Evolutionary conservation across 1,140 invertebrate genomes (phyloP), one percentile per base, ranked within the genome.

Genomic region (Pemphigus obesinymphae): DNA sequence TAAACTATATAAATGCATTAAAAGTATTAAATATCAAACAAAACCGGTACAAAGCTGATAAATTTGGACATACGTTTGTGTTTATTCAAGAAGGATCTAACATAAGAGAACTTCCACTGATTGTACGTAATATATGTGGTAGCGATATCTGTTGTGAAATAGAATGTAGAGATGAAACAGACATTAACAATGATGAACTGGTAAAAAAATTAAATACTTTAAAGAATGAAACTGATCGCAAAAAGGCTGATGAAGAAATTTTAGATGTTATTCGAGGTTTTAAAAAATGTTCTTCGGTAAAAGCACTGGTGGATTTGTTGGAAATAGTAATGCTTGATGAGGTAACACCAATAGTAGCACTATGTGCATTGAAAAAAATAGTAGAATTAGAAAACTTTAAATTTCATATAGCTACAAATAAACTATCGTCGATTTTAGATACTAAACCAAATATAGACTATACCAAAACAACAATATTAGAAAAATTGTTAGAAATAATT

Each of bases 101-200:
- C 53, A 91, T 94, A 50, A 89, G 91, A 83, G 92, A 94, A 86
- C 86, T 93, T 55, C 92, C 92, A 3, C 86, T 92, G 7, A 89
- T 93, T 70, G 89, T 93, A 15, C 88, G 90, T 83, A 90, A 89
- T 85, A 86, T 90, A 40, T 82, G 70, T 45, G 73, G 81, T 81
- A 76, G 53, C 2, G 82, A 85, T 43, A 76, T 76, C 29, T 70
- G 63, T 43, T 26, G n/a, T 80, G 17, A 80, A 1, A 20, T 26
- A 8, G 13, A 76, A 26, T 63, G 55, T 63, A 63, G 23, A 10
- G 4, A 20, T 20, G 17, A 48, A 29, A 63, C 5, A 20, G n/a
- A 37, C 1, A 43, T 43, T 6, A 63, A 61, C 5, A 80, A 55
- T 26, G 55, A 61, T 29, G 55, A 81, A 50, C 15, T 68, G 40